Conservation (phyloP, 2,113 vertebrate species). For the Patagioenas fasciata region DNA sequence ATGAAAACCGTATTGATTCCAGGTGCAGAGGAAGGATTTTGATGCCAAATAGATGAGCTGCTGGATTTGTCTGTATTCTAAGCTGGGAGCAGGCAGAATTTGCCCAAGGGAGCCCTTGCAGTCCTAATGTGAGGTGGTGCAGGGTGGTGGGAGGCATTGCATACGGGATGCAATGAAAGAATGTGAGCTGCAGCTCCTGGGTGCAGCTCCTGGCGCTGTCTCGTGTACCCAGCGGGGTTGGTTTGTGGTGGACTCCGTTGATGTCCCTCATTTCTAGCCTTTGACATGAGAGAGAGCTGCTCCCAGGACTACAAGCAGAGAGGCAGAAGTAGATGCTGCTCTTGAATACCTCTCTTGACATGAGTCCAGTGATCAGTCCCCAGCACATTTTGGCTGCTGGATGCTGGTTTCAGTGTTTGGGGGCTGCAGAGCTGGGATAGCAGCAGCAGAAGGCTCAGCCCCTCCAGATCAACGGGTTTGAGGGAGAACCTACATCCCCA, state of each 20-base stretch:
- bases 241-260: accelerated
- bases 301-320: neutral
- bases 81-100: neutral
- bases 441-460: neutral
- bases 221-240: accelerated
- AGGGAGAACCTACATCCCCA: neutral
- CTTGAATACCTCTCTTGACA: accelerated
- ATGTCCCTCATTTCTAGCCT: neutral
- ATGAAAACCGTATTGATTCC: conserved; percentile 20
- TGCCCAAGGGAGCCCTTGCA: neutral
- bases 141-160: neutral
- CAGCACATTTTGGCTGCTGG: neutral
- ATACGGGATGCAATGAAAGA: accelerated
- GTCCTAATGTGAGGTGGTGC: neutral
- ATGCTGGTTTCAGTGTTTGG: neutral
- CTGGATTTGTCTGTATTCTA: conserved; percentile 10
- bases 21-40: neutral
- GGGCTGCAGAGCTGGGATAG: neutral
- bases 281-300: neutral
- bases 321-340: neutral
- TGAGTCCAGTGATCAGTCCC: neutral
- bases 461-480: neutral
- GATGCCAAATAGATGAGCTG: neutral
- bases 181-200: neutral
- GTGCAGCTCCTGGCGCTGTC: neutral